Evolutionary conservation across 2,797 vertebrate species (phyloP).

Genomic region (Chloroceryle amazona): DNA sequence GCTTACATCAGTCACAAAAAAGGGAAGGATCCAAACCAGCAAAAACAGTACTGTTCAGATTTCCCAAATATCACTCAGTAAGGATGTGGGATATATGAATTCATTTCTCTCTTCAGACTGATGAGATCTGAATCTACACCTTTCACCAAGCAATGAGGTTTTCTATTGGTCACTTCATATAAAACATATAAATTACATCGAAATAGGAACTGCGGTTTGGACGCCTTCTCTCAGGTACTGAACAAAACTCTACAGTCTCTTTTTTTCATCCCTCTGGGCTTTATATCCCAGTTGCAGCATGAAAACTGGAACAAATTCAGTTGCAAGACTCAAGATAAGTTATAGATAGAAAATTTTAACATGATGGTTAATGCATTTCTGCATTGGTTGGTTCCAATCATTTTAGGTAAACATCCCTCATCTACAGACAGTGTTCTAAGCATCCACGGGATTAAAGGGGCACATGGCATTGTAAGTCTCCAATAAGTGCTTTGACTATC

Average conservation of each 20-base stretch:
- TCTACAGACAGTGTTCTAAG: background rate
- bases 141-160: background rate
- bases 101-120: background rate
- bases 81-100: background rate
- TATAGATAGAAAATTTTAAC: background rate
- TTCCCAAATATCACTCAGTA: background rate
- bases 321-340: background rate
- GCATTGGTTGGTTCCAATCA: background rate
- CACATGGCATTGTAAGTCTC: background rate
- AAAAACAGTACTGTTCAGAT: background rate
- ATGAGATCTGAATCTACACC: background rate
- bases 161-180: background rate
- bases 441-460: background rate
- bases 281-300: background rate
- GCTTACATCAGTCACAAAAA: background rate
- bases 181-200: background rate
- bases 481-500: background rate
- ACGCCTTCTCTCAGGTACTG: background rate
- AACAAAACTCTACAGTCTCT: background rate
- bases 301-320: background rate
- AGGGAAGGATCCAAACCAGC: background rate
- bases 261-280: background rate
- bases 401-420: background rate
- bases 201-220: background rate
- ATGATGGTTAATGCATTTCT: background rate